These are phyloP conservation scores for Chouioia cunea DNA, from an alignment of 2,888 invertebrate genomes.

Conservation along the genomic window DNA sequence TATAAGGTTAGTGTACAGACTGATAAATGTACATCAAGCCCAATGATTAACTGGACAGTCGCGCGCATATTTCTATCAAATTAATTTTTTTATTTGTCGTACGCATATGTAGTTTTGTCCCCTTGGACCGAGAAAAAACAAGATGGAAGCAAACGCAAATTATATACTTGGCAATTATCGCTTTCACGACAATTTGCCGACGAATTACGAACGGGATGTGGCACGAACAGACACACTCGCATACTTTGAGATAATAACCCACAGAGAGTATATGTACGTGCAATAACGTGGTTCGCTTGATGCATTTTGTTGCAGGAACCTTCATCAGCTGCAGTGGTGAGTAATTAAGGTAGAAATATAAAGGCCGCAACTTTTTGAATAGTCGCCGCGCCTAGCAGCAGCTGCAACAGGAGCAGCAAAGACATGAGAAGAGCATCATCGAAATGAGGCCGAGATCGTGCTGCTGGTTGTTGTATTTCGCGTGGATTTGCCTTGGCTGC, in stretches of 20 bases:
- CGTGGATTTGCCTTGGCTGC: not conserved
- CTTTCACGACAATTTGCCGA: slow-evolving; percentile 35
- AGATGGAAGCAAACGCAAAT: too few relatives aligned
- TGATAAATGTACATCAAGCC: too few relatives aligned
- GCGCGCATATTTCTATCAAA: not conserved
- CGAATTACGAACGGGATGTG: slow-evolving; percentile 25
- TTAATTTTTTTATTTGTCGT: too few relatives aligned
- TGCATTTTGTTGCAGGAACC: slow-evolving; percentile 43
- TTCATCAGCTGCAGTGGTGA: slow-evolving; percentile 4
- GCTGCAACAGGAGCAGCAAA: slow-evolving; percentile 38
- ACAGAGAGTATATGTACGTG: not conserved
- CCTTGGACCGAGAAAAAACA: too few relatives aligned
- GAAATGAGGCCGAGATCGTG: slow-evolving; percentile 66
- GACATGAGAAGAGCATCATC: slow-evolving; percentile 61
- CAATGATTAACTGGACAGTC: not conserved
- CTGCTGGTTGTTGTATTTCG: slow-evolving; percentile 55
- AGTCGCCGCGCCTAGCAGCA: not conserved
- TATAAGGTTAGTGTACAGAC: too few relatives aligned
- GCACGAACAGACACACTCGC: not conserved
- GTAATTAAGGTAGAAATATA: slow-evolving; percentile 38
- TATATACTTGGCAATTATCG: slow-evolving; percentile 29
- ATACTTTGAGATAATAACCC: slow-evolving; percentile 23
- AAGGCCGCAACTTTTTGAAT: not conserved
- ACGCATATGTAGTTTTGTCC: too few relatives aligned
- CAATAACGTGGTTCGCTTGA: slow-evolving; percentile 15